A percentile compares a stretch with the other conserved stretches of the same genome.
phyloP scores from a whole-genome alignment of 2,797 vertebrate genomes.

The Pempheris klunzingeri region DNA sequence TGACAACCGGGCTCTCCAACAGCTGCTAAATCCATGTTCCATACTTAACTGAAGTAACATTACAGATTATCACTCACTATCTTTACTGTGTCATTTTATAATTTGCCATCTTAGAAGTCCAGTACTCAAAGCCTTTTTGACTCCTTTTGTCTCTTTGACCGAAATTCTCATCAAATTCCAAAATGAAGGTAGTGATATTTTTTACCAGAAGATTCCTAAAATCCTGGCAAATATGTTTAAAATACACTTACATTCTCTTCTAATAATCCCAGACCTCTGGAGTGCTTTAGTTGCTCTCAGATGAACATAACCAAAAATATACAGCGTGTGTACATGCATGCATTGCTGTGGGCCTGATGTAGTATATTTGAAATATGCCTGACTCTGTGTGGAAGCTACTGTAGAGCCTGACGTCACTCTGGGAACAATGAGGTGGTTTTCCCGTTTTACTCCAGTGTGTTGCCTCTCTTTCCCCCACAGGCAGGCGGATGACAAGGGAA shows the following conservation, averaged over 20 bases:
- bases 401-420: slow-evolving; percentile 63
- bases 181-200: not conserved
- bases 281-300: not conserved
- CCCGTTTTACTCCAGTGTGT: slow-evolving; percentile 62
- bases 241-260: not conserved
- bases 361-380: slow-evolving; percentile 30
- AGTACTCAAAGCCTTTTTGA: not conserved
- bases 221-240: not conserved
- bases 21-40: slow-evolving; percentile 8
- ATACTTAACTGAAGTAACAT: not conserved
- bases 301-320: not conserved
- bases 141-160: not conserved
- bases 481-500: slow-evolving; percentile 51
- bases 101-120: not conserved
- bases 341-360: slow-evolving; percentile 20
- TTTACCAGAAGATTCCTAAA: not conserved
- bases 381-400: slow-evolving; percentile 41
- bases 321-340: not conserved
- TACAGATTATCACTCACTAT: not conserved
- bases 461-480: slow-evolving; percentile 13
- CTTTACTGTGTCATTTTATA: not conserved
- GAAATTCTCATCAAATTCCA: not conserved
- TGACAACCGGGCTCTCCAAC: not conserved
- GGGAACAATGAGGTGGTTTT: slow-evolving; percentile 68
- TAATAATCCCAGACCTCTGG: not conserved